These are phyloP conservation scores for Sciaenops ocellatus DNA, from an alignment of 2,797 vertebrate genomes.

Conservation along the genomic window DNA sequence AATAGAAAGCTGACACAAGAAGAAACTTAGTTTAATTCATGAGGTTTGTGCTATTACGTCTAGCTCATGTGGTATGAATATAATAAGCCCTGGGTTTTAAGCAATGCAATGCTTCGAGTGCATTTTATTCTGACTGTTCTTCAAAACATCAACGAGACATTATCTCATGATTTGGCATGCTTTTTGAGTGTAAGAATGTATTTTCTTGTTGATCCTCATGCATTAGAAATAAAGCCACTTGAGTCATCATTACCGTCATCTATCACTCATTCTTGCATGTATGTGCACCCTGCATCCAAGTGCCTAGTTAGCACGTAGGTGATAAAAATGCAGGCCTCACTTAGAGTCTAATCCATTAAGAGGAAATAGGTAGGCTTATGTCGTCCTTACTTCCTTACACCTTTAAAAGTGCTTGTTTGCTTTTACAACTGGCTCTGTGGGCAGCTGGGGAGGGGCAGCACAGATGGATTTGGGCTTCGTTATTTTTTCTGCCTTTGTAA, in stretches of 20 bases:
- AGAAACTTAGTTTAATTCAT: not conserved
- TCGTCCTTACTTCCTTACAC: conserved; percentile 67
- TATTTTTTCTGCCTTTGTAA: conserved; percentile 78
- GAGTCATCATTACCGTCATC: conserved; percentile 44
- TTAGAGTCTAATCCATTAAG: conserved; percentile 51
- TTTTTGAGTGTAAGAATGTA: conserved; percentile 4
- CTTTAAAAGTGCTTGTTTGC: conserved; percentile 81
- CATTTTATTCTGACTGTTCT: conserved; percentile 26
- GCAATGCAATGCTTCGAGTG: conserved; percentile 5
- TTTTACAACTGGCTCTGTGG: conserved; percentile 78
- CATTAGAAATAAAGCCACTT: conserved; percentile 23
- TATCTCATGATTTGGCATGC: conserved; percentile 15
- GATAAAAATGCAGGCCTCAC: conserved; percentile 50
- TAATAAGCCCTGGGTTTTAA: conserved; percentile 18
- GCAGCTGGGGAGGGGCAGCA: conserved; percentile 65
- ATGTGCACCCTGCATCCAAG: conserved; percentile 46
- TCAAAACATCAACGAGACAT: conserved; percentile 6
- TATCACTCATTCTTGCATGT: conserved; percentile 19
- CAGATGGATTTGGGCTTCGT: conserved; percentile 72
- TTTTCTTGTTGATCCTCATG: conserved; percentile 33
- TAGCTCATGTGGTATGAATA: conserved; percentile 22
- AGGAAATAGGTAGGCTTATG: conserved; percentile 71
- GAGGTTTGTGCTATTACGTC: conserved; percentile 6
- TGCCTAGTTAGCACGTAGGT: conserved; percentile 67
- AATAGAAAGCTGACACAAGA: conserved; percentile 13